A percentile compares a stretch with the other conserved stretches of the same genome.
Conservation (phyloP, 2,888 invertebrate species). For the Brachyptera risi region DNA sequence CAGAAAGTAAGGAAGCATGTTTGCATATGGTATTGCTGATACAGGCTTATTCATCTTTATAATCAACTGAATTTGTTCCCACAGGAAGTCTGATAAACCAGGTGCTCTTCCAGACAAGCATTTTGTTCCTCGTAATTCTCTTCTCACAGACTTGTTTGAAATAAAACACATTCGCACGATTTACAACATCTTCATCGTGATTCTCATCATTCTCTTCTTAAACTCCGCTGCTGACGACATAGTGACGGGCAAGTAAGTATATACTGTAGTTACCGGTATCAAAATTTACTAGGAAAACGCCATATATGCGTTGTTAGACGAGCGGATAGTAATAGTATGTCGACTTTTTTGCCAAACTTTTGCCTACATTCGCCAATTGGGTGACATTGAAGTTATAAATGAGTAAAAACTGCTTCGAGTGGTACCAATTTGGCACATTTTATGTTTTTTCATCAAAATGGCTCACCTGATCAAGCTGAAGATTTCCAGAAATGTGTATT, state of each 20-base stretch:
- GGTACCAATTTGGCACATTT: too few relatives aligned
- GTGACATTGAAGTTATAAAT: too few relatives aligned
- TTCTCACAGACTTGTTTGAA: slow-evolving; percentile 74
- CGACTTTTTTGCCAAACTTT: too few relatives aligned
- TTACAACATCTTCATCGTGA: slow-evolving; percentile 79
- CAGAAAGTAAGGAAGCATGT: slow-evolving; percentile 23
- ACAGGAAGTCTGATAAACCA: slow-evolving; percentile 15
- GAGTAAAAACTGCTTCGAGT: too few relatives aligned
- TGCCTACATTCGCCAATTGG: too few relatives aligned
- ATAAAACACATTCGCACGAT: slow-evolving; percentile 76
- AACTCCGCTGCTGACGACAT: slow-evolving; percentile 71
- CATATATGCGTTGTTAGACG: too few relatives aligned
- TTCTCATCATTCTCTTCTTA: slow-evolving; percentile 65
- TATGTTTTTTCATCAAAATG: too few relatives aligned
- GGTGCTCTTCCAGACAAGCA: slow-evolving; percentile 54
- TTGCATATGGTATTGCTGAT: background rate
- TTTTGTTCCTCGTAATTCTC: slow-evolving; percentile 69
- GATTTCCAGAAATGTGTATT: too few relatives aligned
- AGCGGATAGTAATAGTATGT: too few relatives aligned
- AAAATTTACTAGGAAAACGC: too few relatives aligned
- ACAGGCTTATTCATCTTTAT: background rate
- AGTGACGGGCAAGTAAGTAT: slow-evolving; percentile 71
- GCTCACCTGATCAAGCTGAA: too few relatives aligned
- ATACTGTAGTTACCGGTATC: too few relatives aligned
- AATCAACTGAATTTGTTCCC: background rate